These are phyloP conservation scores for Elaeidobius kamerunicus DNA, from an alignment of 2,888 invertebrate genomes.

Conservation along the genomic window DNA sequence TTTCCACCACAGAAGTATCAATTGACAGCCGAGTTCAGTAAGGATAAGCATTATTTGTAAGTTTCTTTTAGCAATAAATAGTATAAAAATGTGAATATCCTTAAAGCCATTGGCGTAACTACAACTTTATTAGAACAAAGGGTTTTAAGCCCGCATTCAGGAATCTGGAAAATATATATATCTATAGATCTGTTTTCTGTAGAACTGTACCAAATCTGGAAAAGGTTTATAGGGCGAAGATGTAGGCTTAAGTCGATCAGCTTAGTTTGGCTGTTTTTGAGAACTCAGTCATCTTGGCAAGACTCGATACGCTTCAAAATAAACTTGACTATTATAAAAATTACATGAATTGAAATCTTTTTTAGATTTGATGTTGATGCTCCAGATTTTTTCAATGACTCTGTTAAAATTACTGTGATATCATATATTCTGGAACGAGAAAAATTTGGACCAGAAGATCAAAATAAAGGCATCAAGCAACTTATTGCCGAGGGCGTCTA, in stretches of 20 bases:
- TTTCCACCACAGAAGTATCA: constrained; percentile 63
- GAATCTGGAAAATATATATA: no score
- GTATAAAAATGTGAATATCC: no score
- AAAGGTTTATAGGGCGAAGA: no score
- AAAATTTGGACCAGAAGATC: constrained; percentile 57
- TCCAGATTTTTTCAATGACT: constrained; percentile 66
- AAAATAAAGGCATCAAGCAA: constrained; percentile 65
- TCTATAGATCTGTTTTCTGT: no score
- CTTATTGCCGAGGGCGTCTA: constrained; percentile 63
- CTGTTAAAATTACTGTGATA: constrained; percentile 64
- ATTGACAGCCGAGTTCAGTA: constrained; percentile 65
- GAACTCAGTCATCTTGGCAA: no score
- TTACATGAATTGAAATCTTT: constrained; percentile 17
- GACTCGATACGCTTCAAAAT: no score
- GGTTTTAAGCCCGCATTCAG: no score
- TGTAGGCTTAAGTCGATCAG: no score
- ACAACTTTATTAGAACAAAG: no score
- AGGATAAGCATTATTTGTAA: constrained; percentile 71
- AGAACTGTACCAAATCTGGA: no score
- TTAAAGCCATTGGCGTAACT: constrained; percentile 17
- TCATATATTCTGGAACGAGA: constrained; percentile 74
- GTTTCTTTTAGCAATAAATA: constrained; percentile 44
- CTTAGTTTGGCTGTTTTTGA: no score
- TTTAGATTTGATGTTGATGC: constrained; percentile 62
- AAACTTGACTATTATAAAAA: no score